These are phyloP conservation scores for Gallinago stenura DNA, from an alignment of 2,797 vertebrate species.

Conservation along the genomic window DNA sequence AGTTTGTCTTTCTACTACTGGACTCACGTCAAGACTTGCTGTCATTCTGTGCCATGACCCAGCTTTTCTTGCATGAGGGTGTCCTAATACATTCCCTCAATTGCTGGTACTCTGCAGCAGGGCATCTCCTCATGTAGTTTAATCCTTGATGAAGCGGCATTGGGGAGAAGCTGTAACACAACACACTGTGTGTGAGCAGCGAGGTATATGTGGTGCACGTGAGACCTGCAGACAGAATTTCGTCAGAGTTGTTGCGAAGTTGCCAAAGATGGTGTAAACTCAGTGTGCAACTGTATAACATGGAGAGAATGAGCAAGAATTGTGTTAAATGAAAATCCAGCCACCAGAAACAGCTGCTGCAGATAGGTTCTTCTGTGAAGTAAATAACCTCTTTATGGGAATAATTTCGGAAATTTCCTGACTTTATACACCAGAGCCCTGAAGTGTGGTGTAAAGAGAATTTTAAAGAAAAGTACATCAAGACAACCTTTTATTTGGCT, in stretches of 20 bases:
- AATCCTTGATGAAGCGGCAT: neutral
- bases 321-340: neutral
- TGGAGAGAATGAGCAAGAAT: neutral
- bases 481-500: slow-evolving; percentile 6
- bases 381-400: neutral
- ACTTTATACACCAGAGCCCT: neutral
- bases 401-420: neutral
- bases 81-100: neutral
- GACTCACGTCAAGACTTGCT: neutral
- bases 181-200: neutral
- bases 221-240: neutral
- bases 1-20: neutral
- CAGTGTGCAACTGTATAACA: neutral
- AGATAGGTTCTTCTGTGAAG: neutral
- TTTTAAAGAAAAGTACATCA: neutral
- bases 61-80: neutral
- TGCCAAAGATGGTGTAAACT: neutral
- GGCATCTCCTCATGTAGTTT: neutral
- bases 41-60: neutral
- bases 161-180: neutral
- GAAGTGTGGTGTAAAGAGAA: neutral
- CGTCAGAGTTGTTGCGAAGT: neutral
- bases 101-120: neutral
- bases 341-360: neutral
- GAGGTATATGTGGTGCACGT: neutral